Evolutionary conservation across 2,113 vertebrate species (phyloP).

Genomic region (Apeltes quadracus): DNA sequence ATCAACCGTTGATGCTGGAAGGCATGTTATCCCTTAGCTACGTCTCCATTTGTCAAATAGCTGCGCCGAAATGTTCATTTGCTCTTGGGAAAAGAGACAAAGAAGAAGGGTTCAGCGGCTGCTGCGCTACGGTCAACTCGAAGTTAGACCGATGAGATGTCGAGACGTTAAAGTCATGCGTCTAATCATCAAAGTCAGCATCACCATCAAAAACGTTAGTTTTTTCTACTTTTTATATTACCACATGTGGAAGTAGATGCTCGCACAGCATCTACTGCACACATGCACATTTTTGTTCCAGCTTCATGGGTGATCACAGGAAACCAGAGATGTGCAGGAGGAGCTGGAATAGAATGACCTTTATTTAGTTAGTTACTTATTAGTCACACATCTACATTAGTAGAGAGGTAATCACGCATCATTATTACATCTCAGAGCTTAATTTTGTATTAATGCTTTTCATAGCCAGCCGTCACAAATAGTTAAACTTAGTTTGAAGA

Average conservation of each 20-base stretch:
- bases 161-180: conserved; percentile 8
- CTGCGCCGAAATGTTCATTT: conserved; percentile 34
- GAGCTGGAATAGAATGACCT: conserved; percentile 21
- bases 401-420: conserved; percentile 43
- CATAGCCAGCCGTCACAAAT: neutral
- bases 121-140: neutral
- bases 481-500: conserved; percentile 6
- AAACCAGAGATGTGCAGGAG: conserved; percentile 56
- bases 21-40: conserved; percentile 36
- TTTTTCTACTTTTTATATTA: conserved; percentile 2
- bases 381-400: conserved; percentile 54
- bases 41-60: conserved; percentile 36
- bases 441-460: conserved; percentile 11
- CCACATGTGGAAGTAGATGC: conserved; percentile 12
- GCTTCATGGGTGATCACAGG: conserved; percentile 12
- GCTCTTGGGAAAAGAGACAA: neutral
- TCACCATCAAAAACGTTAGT: no score
- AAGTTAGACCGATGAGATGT: neutral
- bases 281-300: neutral
- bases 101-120: neutral
- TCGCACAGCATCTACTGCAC: neutral
- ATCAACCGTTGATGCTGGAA: conserved; percentile 46
- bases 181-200: conserved; percentile 6
- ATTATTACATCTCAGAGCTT: conserved; percentile 31
- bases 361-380: conserved; percentile 33